A percentile compares a stretch with the other conserved stretches of the same genome.
Conservation (phyloP, 2,888 invertebrate genomes). For the Acleris literana region DNA sequence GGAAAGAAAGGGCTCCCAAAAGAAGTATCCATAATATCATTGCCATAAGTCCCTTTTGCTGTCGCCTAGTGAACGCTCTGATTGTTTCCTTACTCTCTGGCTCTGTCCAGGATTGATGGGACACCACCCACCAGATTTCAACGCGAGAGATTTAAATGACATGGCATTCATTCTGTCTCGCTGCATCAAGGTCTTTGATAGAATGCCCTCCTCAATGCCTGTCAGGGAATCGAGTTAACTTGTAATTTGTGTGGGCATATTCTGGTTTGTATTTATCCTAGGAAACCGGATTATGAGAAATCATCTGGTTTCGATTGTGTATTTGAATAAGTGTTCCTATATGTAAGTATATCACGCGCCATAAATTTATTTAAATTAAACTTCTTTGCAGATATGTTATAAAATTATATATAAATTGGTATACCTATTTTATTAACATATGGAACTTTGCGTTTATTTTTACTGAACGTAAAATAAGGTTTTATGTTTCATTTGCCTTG, state of each 20-base stretch:
- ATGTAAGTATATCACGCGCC: too few relatives aligned
- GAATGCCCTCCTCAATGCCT: conserved; percentile 70
- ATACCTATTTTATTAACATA: too few relatives aligned
- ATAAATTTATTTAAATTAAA: too few relatives aligned
- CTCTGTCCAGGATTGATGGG: conserved; percentile 60
- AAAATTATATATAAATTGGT: too few relatives aligned
- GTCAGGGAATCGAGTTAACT: conserved; percentile 58
- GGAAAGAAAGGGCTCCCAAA: too few relatives aligned
- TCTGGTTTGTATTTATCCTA: neutral
- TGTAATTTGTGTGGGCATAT: conserved; percentile 50
- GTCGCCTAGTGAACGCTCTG: neutral
- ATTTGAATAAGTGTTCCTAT: neutral
- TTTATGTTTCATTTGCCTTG: too few relatives aligned
- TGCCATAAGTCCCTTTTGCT: too few relatives aligned
- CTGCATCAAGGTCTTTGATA: conserved; percentile 66
- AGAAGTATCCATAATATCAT: too few relatives aligned
- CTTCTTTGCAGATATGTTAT: too few relatives aligned
- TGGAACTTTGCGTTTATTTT: too few relatives aligned
- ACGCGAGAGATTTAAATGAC: conserved; percentile 67
- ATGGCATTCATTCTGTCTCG: conserved; percentile 64
- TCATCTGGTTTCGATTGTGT: neutral
- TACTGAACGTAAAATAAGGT: too few relatives aligned
- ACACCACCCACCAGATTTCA: conserved; percentile 61
- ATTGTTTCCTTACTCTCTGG: conserved; percentile 37
- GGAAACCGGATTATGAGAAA: neutral